Conservation (phyloP, 2,113 vertebrate genomes). For the Cyprinodon brontotheroides region DNA sequence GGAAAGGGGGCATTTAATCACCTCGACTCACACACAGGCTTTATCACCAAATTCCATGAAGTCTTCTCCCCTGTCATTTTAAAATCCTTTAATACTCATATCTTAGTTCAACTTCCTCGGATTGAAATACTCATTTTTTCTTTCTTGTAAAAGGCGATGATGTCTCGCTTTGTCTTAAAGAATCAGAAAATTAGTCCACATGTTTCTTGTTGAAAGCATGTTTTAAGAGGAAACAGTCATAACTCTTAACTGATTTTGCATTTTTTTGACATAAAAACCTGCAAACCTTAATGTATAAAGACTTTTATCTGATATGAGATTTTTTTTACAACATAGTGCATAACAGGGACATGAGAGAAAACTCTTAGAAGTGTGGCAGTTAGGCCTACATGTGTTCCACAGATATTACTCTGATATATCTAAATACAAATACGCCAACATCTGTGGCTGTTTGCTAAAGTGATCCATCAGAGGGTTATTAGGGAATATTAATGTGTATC, state of each 20-base stretch:
- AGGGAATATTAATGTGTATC: neutral
- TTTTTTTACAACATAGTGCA: neutral
- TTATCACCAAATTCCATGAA: conserved; percentile 71
- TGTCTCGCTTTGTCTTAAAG: conserved; percentile 4
- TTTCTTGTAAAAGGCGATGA: neutral
- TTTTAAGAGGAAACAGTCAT: neutral
- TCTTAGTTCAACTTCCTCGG: conserved; percentile 48
- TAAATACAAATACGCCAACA: neutral
- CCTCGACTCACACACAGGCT: conserved; percentile 66
- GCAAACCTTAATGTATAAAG: neutral
- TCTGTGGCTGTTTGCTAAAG: neutral
- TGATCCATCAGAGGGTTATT: neutral
- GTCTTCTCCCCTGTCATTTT: conserved; percentile 50
- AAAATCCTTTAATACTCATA: conserved; percentile 36
- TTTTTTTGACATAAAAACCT: neutral
- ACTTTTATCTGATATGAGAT: neutral
- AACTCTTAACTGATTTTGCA: neutral
- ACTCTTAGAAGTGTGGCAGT: neutral
- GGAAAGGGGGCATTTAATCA: conserved; percentile 81
- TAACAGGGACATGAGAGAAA: neutral
- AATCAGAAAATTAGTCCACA: neutral
- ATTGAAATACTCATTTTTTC: conserved; percentile 4
- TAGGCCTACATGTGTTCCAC: neutral
- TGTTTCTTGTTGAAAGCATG: neutral
- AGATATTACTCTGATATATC: neutral